Evolutionary conservation across 92 coral and sea anemone genomes (phyloP).

Genomic region (Montipora capitata): DNA sequence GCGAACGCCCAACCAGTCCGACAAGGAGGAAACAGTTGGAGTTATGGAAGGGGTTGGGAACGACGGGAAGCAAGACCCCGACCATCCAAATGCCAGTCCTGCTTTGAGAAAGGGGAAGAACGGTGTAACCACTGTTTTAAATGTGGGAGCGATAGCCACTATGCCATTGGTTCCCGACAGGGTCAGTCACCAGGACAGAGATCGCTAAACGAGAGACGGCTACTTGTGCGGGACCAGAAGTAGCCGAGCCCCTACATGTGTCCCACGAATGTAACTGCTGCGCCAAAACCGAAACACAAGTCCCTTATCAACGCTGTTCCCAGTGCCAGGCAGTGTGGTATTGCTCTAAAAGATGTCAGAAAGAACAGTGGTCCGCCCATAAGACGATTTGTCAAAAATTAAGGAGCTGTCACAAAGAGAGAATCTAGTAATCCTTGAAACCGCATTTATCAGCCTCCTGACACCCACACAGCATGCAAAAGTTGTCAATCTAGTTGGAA

Average conservation of each 20-base stretch:
- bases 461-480: constrained; percentile 62
- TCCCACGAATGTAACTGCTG: constrained; percentile 76
- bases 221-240: constrained; percentile 66
- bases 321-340: constrained; percentile 71
- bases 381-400: constrained; percentile 57
- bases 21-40: too few species aligned
- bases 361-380: constrained; percentile 74
- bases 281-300: constrained; percentile 49
- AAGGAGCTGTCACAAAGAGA: constrained; percentile 42
- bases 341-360: constrained; percentile 68
- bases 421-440: background rate
- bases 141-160: constrained; percentile 80
- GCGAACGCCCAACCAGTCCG: too few species aligned
- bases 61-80: background rate
- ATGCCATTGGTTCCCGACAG: constrained; percentile 65
- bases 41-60: too few species aligned
- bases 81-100: constrained; percentile 51
- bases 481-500: constrained; percentile 66
- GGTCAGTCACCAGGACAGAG: constrained; percentile 32
- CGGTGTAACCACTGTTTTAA: constrained; percentile 80
- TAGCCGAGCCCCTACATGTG: constrained; percentile 63
- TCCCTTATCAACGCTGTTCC: constrained; percentile 39
- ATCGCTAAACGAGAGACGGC: constrained; percentile 65
- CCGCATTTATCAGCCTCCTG: constrained; percentile 66
- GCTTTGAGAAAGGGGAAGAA: constrained; percentile 38